Evolutionary conservation across 2,113 vertebrate genomes (phyloP), one percentile per base, ranked within the genome.

Genomic region (Poeciliopsis retropinna): DNA sequence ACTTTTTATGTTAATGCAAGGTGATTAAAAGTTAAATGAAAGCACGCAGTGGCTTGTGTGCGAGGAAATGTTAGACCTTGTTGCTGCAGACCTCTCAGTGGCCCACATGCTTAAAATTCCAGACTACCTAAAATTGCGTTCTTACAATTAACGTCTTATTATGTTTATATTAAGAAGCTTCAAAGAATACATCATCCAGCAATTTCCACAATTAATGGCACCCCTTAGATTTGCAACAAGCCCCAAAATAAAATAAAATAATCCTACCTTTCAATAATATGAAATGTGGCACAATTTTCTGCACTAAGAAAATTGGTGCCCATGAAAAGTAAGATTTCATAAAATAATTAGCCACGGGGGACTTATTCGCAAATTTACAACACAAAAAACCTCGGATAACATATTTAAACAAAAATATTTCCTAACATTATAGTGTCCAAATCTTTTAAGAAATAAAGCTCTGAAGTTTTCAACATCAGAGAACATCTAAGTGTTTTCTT

Each of bases 21-120:
- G 76, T 73, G 86, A 76, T 85, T 64, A 77, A 67, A 73, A 86
- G 73, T 17, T 25, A 15, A 81, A 87, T 86, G 81, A 90, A 85
- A 71, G 54, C 0, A 34, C 60, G 67, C 73, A 2, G 72, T 69
- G 76, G 68, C 2, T 14, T 37, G 29, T 15, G 79, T 54, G 51
- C 65, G 0, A 62, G 87, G 81, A 70, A 76, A 60, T 0, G 54
- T 68, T 34, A 27, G 37, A 63, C 22, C 29, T 78, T 28, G 12
- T 66, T 67, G 64, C 81, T 72, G 67, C 64, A 47, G 64, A 73
- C 64, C 73, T 60, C 67, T 73, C 51, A 78, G 72, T 54, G 60
- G 67, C 69, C 54, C 54, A 47, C 70, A 82, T 78, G 75, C 76
- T 72, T 29, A 19, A 25, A 54, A 31, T 47, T 64, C 78, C 57